Evolutionary conservation across 1,140 invertebrate genomes (phyloP).

Genomic region (Drosophila subpulchrella): DNA sequence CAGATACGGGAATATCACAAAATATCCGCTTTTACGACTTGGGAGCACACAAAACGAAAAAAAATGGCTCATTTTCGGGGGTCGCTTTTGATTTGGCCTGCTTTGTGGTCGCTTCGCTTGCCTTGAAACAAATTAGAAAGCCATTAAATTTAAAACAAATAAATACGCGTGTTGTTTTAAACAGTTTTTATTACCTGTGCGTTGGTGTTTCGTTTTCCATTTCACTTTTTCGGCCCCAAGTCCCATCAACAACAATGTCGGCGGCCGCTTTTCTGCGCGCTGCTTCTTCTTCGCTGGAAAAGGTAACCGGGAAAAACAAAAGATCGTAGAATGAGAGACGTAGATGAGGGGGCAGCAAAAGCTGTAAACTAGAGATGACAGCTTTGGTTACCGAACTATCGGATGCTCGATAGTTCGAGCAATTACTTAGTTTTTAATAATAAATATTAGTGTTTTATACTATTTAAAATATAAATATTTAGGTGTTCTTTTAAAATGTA

Average conservation of each 20-base stretch:
- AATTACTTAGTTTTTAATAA: neutral
- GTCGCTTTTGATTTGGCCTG: constrained; percentile 46
- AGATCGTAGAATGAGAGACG: constrained; percentile 26
- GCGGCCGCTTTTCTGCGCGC: constrained; percentile 7
- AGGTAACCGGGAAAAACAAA: constrained; percentile 28
- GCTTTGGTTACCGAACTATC: neutral
- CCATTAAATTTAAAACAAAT: constrained; percentile 77
- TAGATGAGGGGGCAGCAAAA: neutral
- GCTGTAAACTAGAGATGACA: neutral
- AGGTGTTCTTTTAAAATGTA: too few species aligned
- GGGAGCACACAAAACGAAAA: constrained; percentile 12
- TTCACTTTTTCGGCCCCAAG: constrained; percentile 9
- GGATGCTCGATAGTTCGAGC: neutral
- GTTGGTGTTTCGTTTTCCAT: constrained; percentile 39
- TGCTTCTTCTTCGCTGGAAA: constrained; percentile 3
- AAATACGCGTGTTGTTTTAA: constrained; percentile 79
- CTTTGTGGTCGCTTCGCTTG: constrained; percentile 49
- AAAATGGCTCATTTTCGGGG: constrained; percentile 44
- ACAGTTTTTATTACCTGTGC: constrained; percentile 79
- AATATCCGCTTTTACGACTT: constrained; percentile 41
- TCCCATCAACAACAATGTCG: constrained; percentile 30
- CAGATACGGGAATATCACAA: constrained; percentile 17
- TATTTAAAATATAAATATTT: too few species aligned
- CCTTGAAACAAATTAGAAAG: constrained; percentile 76
- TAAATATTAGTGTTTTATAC: too few species aligned